Evolutionary conservation across 2,113 vertebrate genomes (phyloP), one percentile per base, ranked within the genome.

Genomic region (Tragelaphus scriptus): DNA sequence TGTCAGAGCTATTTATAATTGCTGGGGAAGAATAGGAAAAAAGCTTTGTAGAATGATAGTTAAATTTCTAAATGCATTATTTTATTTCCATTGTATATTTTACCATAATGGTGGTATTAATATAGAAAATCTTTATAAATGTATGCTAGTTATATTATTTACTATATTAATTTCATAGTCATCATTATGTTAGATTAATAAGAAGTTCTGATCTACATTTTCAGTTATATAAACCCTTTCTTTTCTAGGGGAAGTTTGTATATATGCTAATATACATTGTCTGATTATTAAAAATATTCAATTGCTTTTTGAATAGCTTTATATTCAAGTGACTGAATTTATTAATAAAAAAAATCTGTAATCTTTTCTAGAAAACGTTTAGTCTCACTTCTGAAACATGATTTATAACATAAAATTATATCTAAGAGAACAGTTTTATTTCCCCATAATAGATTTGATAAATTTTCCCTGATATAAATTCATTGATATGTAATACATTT

Each of bases 1-100:
- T 91, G 56, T 93, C 61, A 96, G 15, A 96, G 23, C 17, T 93
- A 91, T 84, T 97, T 93, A 68, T 71, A 95, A 87, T 91, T 93
- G n/a, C 36, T 19, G 89, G 82, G 21, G 93, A 95, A 88, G 88
- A 90, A 81, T 55, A 91, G 51, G 32, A 88, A 36, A 89, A 93
- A 95, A 71, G 21, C 16, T 15, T 59, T 94, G 49, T 86, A 14
- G 6, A 86, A 68, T 77, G 55, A 93, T 26, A 71, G 19, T 65
- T 92, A 94, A 80, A 80, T 19, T 95, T 91, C 51, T 96, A 44
- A 94, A 79, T 40, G 55, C 63, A 0, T 68, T 55, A 65, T 88
- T 85, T 77, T 85, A 86, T 91, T 96, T 91, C 32, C 36, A 79
- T 2, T 71, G 6, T 75, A 30, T 91, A 85, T 44, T 93, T 88